phyloP scores from a whole-genome alignment of 2,113 vertebrate species.

The Otus sunia region DNA sequence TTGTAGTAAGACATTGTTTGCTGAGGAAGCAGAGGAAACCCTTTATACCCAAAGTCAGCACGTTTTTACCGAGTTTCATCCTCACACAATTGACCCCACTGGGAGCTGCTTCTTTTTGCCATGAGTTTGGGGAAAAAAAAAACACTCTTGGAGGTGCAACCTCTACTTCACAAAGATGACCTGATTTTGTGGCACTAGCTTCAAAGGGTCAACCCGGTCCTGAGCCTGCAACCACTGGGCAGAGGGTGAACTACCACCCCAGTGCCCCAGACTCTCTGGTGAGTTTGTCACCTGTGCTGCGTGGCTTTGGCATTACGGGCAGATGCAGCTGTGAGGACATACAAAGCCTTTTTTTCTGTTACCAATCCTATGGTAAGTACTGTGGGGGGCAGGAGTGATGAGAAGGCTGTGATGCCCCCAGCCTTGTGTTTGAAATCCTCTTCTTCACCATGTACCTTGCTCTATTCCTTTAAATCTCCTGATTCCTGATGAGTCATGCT shows the following conservation, averaged over 20 bases:
- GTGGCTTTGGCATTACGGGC: neutral
- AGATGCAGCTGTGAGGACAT: neutral
- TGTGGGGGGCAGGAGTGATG: rapidly evolving
- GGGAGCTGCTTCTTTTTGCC: neutral
- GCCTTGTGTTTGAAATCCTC: neutral
- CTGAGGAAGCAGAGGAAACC: neutral
- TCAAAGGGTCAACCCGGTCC: neutral
- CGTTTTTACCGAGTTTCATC: neutral
- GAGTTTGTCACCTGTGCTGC: neutral
- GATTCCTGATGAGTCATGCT: rapidly evolving
- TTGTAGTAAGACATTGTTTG: neutral
- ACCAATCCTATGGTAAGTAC: neutral
- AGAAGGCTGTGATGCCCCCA: neutral
- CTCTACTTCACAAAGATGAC: neutral
- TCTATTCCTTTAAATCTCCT: neutral
- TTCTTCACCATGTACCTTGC: neutral
- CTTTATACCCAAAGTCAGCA: neutral
- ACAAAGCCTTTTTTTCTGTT: neutral
- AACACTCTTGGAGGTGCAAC: neutral
- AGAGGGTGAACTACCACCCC: neutral
- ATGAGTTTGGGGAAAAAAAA: neutral
- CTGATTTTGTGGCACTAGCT: neutral
- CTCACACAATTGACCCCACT: neutral
- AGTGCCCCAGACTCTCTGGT: neutral
- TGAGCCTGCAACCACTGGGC: neutral